Evolutionary conservation across 2,888 invertebrate genomes (phyloP), one percentile per base, ranked within the genome.

Genomic region (Scaptomyza cyrtandrae): DNA sequence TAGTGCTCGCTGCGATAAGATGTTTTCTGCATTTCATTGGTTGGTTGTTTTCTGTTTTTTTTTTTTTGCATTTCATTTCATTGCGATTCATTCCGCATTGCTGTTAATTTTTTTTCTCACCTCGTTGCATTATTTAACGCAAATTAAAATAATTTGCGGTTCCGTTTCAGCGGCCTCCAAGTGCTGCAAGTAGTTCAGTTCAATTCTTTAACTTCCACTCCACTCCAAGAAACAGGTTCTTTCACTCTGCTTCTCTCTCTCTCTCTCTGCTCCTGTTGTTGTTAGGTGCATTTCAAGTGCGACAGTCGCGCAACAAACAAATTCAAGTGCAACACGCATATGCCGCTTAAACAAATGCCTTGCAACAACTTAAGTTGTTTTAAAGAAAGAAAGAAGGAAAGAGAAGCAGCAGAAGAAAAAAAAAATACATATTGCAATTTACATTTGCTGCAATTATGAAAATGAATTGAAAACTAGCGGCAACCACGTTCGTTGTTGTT

Each of bases 91-190:
- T 70, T 78, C 70, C 72, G 83, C 74, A 89, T 78, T 76, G 73
- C 71, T 88, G 75, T 86, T 89, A 89, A 88, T 86, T 86, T 89
- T 89, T 86, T 86, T 86, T 86, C 89, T 89, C 86, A 86, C 86
- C 89, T 86, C 86, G 86, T 86, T 86, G 86, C 89, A 89, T 88
- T 86, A 89, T 88, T 86, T 89, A 86, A 89, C 86, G 86, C 86
- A 89, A 86, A 86, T 89, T 86, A 86, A 89, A 86, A 89, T 86
- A 86, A 86, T 86, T 86, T 86, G 89, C 86, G 89, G 89, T 86
- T 86, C 86, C 89, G 89, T 86, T 86, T 78, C 89, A 88, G 86
- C 72, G 67, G 48, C 62, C 59, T 61, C 66, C 14, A 39, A 39
- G 39, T 39, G 39, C 39, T 39, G 39, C 39, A 65, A 63, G 62